phyloP scores from a whole-genome alignment of 2,113 vertebrate genomes.

The Macquaria australasica region DNA sequence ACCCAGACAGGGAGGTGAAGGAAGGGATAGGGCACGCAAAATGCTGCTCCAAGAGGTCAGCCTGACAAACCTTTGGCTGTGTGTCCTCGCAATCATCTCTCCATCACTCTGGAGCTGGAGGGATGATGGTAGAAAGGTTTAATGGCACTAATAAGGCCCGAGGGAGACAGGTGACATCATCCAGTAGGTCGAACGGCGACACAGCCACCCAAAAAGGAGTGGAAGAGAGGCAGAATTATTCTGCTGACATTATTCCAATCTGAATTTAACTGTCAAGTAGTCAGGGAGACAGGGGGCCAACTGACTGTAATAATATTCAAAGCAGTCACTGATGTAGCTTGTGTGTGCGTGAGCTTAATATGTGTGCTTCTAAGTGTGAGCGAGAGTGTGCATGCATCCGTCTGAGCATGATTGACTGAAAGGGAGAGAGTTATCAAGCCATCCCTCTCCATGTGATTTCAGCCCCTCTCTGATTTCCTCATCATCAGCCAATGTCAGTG shows the following conservation, averaged over 20 bases:
- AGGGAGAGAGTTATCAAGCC: constrained; percentile 27
- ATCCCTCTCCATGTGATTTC: constrained; percentile 44
- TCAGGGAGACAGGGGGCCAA: constrained; percentile 19
- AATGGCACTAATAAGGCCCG: constrained; percentile 65
- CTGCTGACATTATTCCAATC: constrained; percentile 42
- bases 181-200: constrained; percentile 17
- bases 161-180: constrained; percentile 64
- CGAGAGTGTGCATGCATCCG: neutral
- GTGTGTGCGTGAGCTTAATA: neutral
- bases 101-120: constrained; percentile 25
- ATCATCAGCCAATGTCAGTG: constrained; percentile 54
- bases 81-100: constrained; percentile 44
- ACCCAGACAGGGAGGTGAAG: constrained; percentile 25
- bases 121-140: constrained; percentile 33
- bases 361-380: neutral
- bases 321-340: constrained; percentile 29
- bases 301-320: constrained; percentile 56
- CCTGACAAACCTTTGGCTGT: constrained; percentile 56
- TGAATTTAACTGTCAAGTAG: constrained; percentile 59
- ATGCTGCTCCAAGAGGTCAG: constrained; percentile 55
- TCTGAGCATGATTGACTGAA: constrained; percentile 48
- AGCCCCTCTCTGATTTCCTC: constrained; percentile 47
- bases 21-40: constrained; percentile 31
- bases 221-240: constrained; percentile 33
- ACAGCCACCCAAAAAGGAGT: constrained; percentile 22